Base-by-base conservation (phyloP, 2,888 invertebrate genomes). In the Aleiodes testaceus region DNA sequence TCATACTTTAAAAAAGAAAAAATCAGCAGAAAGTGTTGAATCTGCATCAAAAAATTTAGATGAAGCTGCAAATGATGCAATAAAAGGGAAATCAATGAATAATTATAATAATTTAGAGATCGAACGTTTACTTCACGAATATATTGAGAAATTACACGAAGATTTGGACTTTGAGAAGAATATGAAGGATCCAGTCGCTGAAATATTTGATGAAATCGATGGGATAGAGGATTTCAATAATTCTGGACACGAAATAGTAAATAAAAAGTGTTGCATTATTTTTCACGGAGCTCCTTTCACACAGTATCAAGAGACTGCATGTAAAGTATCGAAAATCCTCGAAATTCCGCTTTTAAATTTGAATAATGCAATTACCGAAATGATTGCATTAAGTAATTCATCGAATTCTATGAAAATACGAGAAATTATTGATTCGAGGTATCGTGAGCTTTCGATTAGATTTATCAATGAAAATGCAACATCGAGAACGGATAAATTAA, bases 281-380 rank as follows among this genome's bases (percentile, higher is more conserved):
- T 89, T 89, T 78, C 87, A 89, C 75, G 89, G 89, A 22, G 87
- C 87, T 45, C 87, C 88, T 1, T 81, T 79, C 22, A 88, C 89
- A 63, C 73, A 90, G 88, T 82, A 87, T 90, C 69, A 92, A 90
- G 82, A 80, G 84, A 36, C 87, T 89, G 82, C 89, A 89, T 79
- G 89, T 88, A 70, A 89, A 90, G 80, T 89, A 22, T 82, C 82
- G 11, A 81, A 67, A 18, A 14, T 14, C 3, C 72, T 84, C n/a
- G 75, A 66, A 2, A n/a, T 84, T 3, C 79, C 84, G 1, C 49
- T 82, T 0, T 68, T 85, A 9, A 78, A 74, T 18, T 50, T 84
- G 5, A 78, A 85, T 44, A 75, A 74, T 42, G 76, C 76, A 12
- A 79, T 85, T 18, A 72, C 75, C 1, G 80, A 84, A 74, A 69